A percentile compares a stretch with the other conserved stretches of the same genome.
phyloP scores from a whole-genome alignment of 2,113 vertebrate species.

The Epinephelus cyanopodus region DNA sequence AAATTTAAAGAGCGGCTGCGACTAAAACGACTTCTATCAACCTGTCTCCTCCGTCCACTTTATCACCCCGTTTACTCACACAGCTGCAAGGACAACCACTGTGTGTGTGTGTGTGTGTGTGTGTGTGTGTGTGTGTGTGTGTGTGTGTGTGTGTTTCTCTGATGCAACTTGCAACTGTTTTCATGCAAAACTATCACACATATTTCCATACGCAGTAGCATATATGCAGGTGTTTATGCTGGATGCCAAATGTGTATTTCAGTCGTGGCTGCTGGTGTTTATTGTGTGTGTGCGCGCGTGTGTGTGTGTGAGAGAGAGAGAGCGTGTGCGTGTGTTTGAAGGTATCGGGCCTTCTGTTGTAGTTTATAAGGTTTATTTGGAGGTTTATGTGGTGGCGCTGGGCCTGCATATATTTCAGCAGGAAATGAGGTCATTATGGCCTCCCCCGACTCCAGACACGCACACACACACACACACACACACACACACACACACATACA shows the following conservation, averaged over 20 bases:
- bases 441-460: slow-evolving; percentile 10
- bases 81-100: slow-evolving; percentile 3
- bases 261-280: not conserved
- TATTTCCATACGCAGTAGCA: not conserved
- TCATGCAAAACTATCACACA: not conserved
- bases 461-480: slow-evolving; percentile 28
- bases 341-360: slow-evolving; percentile 40
- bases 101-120: not conserved
- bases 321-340: slow-evolving; percentile 16
- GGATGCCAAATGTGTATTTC: not conserved
- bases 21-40: slow-evolving; percentile 47
- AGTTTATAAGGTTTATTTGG: slow-evolving; percentile 63
- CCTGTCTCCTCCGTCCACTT: slow-evolving; percentile 38
- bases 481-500: slow-evolving; percentile 25
- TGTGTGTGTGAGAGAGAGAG: not conserved
- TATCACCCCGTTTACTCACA: slow-evolving; percentile 43
- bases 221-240: not conserved
- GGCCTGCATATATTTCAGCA: slow-evolving; percentile 69
- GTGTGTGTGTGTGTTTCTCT: not conserved
- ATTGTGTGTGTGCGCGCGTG: not conserved
- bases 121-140: slow-evolving; percentile 10
- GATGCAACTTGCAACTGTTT: not conserved
- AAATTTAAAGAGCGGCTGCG: slow-evolving; percentile 47
- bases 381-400: slow-evolving; percentile 69
- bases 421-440: slow-evolving; percentile 71